Evolutionary conservation across 2,113 vertebrate genomes (phyloP), one percentile per base, ranked within the genome.

Genomic region (Paracanthobrama guichenoti): DNA sequence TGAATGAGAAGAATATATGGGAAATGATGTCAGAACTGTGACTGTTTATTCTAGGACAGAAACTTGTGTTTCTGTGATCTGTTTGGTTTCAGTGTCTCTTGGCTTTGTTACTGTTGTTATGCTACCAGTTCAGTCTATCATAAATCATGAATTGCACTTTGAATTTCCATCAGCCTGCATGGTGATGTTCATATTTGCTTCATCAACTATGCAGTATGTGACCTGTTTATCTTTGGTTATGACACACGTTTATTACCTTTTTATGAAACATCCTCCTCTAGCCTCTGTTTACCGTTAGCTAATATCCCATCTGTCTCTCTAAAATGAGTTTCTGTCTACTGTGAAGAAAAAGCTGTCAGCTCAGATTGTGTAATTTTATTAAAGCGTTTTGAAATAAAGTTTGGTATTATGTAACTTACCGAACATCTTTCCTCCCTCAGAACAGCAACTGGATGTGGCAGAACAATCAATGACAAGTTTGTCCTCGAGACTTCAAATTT

Each of bases 291-390:
- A 55, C 62, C 0, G 12, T 81, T 22, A 81, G 64, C 79, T 67
- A 71, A 71, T 57, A 57, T 71, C 46, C 48, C 48, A 81, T 55
- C 26, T 81, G 64, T 81, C 64, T 81, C 79, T 81, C 64, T 71
- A 55, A 71, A 81, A 57, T 81, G 28, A 81, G 79, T 55, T 71
- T 69, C 46, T 55, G 64, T 81, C 62, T 22, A 22, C n/a, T 69
- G 46, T 81, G 48, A 81, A 53, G 46, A 81, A 71, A 53, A 55
- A 69, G 46, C 64, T 71, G 79, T 71, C 64, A 57, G 79, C 26
- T 53, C 18, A 53, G 62, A 35, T 35, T 39, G 26, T 53, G 64
- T 81, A 81, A 81, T 81, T 71, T 71, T 11, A 39, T 81, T 39
- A 5, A 67, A 67, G 24, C 26, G n/a, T 46, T 80, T 48, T 50